Conservation (phyloP, 2,113 vertebrate genomes). For the Chaetodon trifascialis region DNA sequence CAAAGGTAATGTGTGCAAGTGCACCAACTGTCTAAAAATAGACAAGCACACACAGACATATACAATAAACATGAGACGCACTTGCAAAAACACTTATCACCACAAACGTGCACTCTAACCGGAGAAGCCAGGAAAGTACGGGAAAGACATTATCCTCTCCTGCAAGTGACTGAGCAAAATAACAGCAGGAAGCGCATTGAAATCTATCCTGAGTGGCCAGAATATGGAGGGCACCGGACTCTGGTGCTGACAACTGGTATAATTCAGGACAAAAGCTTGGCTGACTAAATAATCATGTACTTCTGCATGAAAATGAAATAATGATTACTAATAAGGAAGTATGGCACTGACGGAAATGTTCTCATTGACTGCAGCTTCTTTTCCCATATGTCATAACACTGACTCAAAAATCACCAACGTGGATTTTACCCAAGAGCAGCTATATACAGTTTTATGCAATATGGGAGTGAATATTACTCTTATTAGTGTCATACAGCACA, state of each 20-base stretch:
- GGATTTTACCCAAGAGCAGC: neutral
- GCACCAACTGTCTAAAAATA: slow-evolving; percentile 50
- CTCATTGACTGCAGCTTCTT: neutral
- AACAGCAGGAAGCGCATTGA: slow-evolving; percentile 3
- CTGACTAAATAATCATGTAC: neutral
- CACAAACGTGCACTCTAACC: neutral
- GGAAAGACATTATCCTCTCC: slow-evolving; percentile 29
- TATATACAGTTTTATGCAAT: neutral
- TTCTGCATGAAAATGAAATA: too few relatives aligned
- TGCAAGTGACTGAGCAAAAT: slow-evolving; percentile 19
- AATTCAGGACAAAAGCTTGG: neutral
- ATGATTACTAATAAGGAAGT: neutral
- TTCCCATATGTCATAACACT: neutral
- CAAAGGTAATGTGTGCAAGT: neutral
- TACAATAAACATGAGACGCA: neutral
- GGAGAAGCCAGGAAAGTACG: neutral
- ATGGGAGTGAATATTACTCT: neutral
- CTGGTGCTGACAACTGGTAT: neutral
- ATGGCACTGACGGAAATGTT: neutral
- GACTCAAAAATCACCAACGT: neutral
- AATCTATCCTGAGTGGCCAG: neutral
- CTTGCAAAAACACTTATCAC: neutral
- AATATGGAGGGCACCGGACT: neutral
- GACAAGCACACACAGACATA: neutral
- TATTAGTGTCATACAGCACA: neutral